These are phyloP conservation scores for Pseudonaja textilis DNA, from an alignment of 2,113 vertebrate genomes.

Conservation along the genomic window DNA sequence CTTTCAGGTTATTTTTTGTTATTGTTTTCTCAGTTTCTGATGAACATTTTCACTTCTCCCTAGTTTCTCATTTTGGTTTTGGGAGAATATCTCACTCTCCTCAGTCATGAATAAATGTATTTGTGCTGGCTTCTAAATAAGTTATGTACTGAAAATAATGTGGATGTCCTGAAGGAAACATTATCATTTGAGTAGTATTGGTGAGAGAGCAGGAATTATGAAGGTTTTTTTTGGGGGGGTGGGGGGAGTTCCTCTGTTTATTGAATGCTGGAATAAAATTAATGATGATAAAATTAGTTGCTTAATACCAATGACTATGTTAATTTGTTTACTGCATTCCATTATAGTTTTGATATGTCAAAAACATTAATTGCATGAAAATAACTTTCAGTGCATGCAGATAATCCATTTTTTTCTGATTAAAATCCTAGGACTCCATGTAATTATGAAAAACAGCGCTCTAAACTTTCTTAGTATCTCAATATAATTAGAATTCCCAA, in stretches of 20 bases:
- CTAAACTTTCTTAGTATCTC: slow-evolving; percentile 17
- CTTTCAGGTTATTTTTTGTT: not conserved
- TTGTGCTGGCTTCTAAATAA: not conserved
- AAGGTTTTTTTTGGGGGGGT: not conserved
- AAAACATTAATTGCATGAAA: not conserved
- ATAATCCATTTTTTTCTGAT: not conserved
- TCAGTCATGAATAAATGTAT: not conserved
- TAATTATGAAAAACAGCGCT: not conserved
- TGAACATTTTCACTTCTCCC: not conserved
- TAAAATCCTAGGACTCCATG: not conserved
- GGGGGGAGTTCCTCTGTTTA: not conserved
- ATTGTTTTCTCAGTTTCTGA: not conserved
- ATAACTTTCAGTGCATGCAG: not conserved
- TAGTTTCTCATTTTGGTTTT: not conserved
- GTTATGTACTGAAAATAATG: not conserved
- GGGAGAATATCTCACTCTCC: not conserved
- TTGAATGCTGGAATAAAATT: not conserved
- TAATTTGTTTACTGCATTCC: not conserved
- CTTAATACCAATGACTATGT: not conserved
- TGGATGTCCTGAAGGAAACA: not conserved
- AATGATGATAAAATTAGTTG: not conserved
- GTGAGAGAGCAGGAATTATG: not conserved
- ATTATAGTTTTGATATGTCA: not conserved
- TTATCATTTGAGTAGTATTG: not conserved
- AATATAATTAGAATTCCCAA: slow-evolving; percentile 33